Conservation (phyloP, 1,140 invertebrate genomes). For the Episyrphus balteatus region DNA sequence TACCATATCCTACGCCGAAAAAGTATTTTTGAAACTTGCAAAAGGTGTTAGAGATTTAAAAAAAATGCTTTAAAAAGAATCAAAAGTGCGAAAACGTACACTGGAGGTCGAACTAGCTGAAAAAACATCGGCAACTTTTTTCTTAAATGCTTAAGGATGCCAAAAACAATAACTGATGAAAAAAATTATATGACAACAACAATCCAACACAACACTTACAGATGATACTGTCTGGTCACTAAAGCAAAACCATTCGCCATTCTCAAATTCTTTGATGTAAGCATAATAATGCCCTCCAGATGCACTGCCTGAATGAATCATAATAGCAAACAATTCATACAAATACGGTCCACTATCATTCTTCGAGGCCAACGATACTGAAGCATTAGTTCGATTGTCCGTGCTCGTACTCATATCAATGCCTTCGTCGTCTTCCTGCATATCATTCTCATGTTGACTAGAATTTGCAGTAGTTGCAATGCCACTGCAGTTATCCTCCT, state of each 20-base stretch:
- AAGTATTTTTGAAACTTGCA: too few species aligned
- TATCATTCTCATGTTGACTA: conserved; percentile 31
- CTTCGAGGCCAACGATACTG: conserved; percentile 15
- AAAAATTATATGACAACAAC: too few species aligned
- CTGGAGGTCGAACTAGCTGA: too few species aligned
- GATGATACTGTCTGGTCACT: conserved; percentile 65
- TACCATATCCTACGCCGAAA: too few species aligned
- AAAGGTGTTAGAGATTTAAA: too few species aligned
- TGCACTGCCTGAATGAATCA: conserved; percentile 88
- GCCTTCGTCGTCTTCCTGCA: conserved; percentile 49
- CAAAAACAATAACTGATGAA: not conserved
- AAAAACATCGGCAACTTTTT: too few species aligned
- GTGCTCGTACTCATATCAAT: conserved; percentile 54
- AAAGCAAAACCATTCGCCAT: conserved; percentile 68
- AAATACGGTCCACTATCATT: conserved; percentile 55
- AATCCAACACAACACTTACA: conserved; percentile 42
- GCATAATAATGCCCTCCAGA: conserved; percentile 90
- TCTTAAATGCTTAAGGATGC: too few species aligned
- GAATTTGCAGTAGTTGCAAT: conserved; percentile 30
- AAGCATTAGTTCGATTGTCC: conserved; percentile 26
- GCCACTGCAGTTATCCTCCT: conserved; percentile 47
- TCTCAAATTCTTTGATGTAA: conserved; percentile 80
- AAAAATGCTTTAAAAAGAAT: too few species aligned
- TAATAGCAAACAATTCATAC: conserved; percentile 86
- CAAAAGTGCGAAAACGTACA: too few species aligned